Base-by-base conservation (phyloP, 2,797 vertebrate genomes). In the Danionella dracula region DNA sequence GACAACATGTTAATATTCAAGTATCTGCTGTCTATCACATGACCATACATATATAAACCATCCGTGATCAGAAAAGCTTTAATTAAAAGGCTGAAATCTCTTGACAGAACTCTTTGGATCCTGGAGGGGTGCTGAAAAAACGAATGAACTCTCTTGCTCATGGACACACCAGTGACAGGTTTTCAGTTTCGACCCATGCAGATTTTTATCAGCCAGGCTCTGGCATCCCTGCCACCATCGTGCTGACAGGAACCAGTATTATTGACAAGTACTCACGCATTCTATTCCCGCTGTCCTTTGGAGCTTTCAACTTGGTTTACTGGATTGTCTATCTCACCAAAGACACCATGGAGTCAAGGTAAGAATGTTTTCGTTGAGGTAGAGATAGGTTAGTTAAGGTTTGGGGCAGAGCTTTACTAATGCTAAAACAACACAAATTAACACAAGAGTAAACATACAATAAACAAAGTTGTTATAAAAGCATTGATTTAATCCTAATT, bases 321-420 rank as follows among this genome's bases (percentile, higher is more conserved):
- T 98, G 95, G 95, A 90, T 97, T 5, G 94, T 98, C 77, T 98
- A 97, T 79, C 93, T 98, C 80, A 96, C 95, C 74, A 97, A 95
- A 86, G 95, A 98, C 83, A 94, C 93, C 4, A 98, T 97, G 95
- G 95, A 98, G 83, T 84, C 88, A 77, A 90, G 88, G 89, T 90
- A 78, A 78, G 69, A 4, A 13, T 37, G 23, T 27, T 3, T 27
- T 27, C 3, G n/a, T n/a, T n/a, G n/a, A n/a, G n/a, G n/a, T n/a
- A n/a, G n/a, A n/a, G n/a, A n/a, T n/a, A n/a, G n/a, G n/a, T n/a
- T n/a, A n/a, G n/a, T n/a, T n/a, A n/a, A n/a, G n/a, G n/a, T n/a
- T n/a, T n/a, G n/a, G n/a, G n/a, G n/a, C n/a, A n/a, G n/a, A n/a
- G n/a, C n/a, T n/a, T n/a, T n/a, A n/a, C n/a, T n/a, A n/a, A n/a